Conservation (phyloP, 1,140 invertebrate genomes). For the Zaprionus ghesquierei region DNA sequence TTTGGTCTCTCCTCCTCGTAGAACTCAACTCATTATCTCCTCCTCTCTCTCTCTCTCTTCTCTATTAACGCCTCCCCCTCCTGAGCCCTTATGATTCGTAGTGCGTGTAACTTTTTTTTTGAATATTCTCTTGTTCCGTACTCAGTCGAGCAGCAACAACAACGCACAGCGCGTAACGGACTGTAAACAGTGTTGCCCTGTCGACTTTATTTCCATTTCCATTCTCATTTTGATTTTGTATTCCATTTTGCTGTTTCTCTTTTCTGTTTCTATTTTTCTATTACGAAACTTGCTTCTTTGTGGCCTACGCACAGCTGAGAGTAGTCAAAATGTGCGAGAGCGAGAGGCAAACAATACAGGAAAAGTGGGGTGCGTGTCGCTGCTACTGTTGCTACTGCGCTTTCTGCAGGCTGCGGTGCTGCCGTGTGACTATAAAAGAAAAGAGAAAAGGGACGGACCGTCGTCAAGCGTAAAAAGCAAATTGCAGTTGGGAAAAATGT, state of each 20-base stretch:
- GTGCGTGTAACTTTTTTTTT: constrained; percentile 62
- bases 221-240: constrained; percentile 14
- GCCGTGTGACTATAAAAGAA: neutral
- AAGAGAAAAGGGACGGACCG: constrained; percentile 31
- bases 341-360: constrained; percentile 8
- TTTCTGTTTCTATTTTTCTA: constrained; percentile 48
- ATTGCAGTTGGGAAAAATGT: constrained; percentile 38
- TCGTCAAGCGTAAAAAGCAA: constrained; percentile 39
- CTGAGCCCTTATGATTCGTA: constrained; percentile 29
- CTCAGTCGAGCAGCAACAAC: constrained; percentile 52
- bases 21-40: neutral
- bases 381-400: constrained; percentile 7
- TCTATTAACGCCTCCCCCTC: neutral
- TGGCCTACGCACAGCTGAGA: constrained; percentile 52
- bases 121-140: constrained; percentile 48
- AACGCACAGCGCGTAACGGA: constrained; percentile 23
- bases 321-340: constrained; percentile 17
- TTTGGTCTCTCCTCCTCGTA: neutral
- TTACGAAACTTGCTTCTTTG: constrained; percentile 48
- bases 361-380: constrained; percentile 31
- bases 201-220: constrained; percentile 41
- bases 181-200: constrained; percentile 48
- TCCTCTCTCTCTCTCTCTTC: constrained; percentile 1
- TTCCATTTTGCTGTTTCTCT: constrained; percentile 16
- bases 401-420: constrained; percentile 27